Percentiles rank a stretch among this genome's conserved stretches.
phyloP scores from a whole-genome alignment of 1,140 invertebrate species.

The Drosophila pseudoobscura region DNA sequence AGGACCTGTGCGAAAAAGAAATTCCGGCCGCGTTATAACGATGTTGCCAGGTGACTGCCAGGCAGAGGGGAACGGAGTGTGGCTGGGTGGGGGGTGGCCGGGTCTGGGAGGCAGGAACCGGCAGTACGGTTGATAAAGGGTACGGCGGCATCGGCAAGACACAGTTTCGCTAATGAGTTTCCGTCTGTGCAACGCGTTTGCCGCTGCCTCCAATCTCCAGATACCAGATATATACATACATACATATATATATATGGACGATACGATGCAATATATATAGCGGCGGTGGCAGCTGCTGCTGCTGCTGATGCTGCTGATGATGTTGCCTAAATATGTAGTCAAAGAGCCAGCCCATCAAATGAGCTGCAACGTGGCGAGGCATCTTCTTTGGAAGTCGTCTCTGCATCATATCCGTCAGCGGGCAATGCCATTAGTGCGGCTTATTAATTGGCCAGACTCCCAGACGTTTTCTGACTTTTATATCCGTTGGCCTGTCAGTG shows the following conservation, averaged over 20 bases:
- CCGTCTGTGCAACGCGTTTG: slow-evolving; percentile 51
- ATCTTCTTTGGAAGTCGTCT: slow-evolving; percentile 11
- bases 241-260: background rate
- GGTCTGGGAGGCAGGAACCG: slow-evolving; percentile 10
- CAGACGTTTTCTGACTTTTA: slow-evolving; percentile 52
- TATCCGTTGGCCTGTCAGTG: slow-evolving; percentile 56
- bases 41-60: slow-evolving; percentile 51
- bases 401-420: slow-evolving; percentile 52
- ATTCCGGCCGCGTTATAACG: slow-evolving; percentile 52
- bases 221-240: background rate
- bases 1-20: slow-evolving; percentile 26
- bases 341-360: slow-evolving; percentile 35
- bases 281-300: background rate
- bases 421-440: slow-evolving; percentile 63
- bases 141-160: slow-evolving; percentile 49
- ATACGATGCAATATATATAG: background rate
- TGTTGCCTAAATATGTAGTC: slow-evolving; percentile 56
- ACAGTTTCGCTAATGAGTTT: slow-evolving; percentile 79
- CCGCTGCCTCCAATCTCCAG: slow-evolving; percentile 3
- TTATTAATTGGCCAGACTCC: slow-evolving; percentile 69
- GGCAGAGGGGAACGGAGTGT: background rate
- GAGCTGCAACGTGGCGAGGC: slow-evolving; percentile 31
- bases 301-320: slow-evolving; percentile 43
- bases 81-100: no score
- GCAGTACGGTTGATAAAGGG: background rate